These are phyloP conservation scores for Sinella curviseta DNA, from an alignment of 1,140 invertebrate genomes.

Conservation along the genomic window DNA sequence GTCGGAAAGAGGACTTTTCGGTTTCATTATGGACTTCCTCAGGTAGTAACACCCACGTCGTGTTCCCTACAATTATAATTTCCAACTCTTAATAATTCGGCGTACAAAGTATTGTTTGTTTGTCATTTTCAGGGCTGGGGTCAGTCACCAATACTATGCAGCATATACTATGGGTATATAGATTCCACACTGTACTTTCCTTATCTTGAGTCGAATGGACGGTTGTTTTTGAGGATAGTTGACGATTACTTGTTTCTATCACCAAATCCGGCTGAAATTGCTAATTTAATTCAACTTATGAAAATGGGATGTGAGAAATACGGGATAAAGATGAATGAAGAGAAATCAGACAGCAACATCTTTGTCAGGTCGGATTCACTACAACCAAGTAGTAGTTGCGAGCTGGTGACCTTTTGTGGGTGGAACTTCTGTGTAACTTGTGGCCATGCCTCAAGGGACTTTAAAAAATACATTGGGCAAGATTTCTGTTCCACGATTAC, in stretches of 20 bases:
- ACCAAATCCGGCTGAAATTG: background rate
- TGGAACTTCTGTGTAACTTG: conserved; percentile 39
- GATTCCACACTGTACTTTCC: conserved; percentile 10
- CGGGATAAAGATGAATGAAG: conserved; percentile 25
- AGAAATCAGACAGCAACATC: conserved; percentile 29
- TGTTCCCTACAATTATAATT: background rate
- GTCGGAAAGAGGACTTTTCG: conserved; percentile 10
- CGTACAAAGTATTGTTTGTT: background rate
- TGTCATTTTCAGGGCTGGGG: conserved; percentile 36
- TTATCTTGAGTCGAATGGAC: background rate
- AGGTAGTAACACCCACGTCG: conserved; percentile 13
- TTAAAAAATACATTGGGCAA: conserved; percentile 32
- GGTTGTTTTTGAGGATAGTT: conserved; percentile 36
- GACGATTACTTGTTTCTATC: conserved; percentile 45
- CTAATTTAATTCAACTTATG: conserved; percentile 16
- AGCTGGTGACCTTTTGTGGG: conserved; percentile 37
- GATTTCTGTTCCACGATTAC: conserved; percentile 23
- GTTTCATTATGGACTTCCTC: conserved; percentile 30
- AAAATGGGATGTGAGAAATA: conserved; percentile 22
- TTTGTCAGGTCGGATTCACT: background rate
- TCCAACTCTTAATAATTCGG: too few relatives aligned
- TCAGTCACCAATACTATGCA: conserved; percentile 37
- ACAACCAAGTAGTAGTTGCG: background rate
- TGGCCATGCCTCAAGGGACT: conserved; percentile 40
- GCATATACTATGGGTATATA: conserved; percentile 44